phyloP scores from a whole-genome alignment of 2,113 vertebrate species.

The Nannospalax galili region DNA sequence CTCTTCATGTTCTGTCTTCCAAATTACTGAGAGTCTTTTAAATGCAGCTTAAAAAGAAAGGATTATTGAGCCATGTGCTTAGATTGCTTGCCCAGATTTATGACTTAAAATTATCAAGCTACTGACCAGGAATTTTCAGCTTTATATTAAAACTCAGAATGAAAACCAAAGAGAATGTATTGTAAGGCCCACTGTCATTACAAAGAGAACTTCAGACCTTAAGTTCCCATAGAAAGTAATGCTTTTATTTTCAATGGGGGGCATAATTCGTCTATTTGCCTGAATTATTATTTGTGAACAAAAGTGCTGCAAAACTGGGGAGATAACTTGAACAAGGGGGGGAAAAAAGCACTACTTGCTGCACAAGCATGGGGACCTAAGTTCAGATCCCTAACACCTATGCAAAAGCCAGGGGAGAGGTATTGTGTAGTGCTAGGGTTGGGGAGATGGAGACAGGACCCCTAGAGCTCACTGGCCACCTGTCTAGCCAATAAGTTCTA shows the following conservation, averaged over 20 bases:
- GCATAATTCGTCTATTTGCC: not conserved
- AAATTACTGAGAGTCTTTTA: slow-evolving; percentile 19
- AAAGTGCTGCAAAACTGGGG: not conserved
- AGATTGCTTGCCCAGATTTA: slow-evolving; percentile 20
- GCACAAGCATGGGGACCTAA: not conserved
- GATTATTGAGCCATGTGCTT: not conserved
- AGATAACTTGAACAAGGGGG: too few species aligned
- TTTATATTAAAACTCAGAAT: not conserved
- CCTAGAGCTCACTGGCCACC: not conserved
- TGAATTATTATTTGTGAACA: not conserved
- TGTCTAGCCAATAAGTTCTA: not conserved
- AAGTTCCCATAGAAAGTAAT: not conserved
- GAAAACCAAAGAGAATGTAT: not conserved
- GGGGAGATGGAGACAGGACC: not conserved
- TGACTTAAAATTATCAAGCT: slow-evolving; percentile 21
- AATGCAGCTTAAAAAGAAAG: not conserved
- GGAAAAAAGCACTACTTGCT: not conserved
- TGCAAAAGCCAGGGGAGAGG: not conserved
- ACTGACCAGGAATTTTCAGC: slow-evolving; percentile 14
- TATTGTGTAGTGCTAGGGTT: not conserved
- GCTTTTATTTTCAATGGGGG: not conserved
- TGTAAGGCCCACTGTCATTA: not conserved
- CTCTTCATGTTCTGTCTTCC: slow-evolving; percentile 50
- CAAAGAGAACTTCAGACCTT: not conserved
- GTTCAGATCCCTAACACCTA: not conserved